Evolutionary conservation across 1,140 invertebrate species (phyloP), one percentile per base, ranked within the genome.

Genomic region (Antheraea mylitta): DNA sequence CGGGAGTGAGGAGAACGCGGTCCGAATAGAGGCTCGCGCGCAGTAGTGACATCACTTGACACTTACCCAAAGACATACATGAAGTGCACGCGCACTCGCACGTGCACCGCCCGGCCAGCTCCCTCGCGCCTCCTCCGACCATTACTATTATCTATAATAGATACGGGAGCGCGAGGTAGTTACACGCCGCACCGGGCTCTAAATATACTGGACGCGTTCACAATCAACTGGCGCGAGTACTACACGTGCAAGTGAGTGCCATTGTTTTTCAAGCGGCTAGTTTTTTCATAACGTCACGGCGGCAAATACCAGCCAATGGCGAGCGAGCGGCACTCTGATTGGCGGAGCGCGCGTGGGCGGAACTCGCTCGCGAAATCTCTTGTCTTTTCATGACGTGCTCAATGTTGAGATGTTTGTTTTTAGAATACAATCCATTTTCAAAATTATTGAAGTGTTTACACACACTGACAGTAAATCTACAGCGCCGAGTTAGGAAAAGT

Each of bases 221-320:
- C 75, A 72, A 70, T 72, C 45, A 64, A 61, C 65, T 60, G n/a
- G 60, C 74, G 77, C 75, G 68, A 83, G 79, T 82, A 74, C 77
- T 79, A 73, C 70, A 68, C 74, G 73, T 72, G 77, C 80, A 76
- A 82, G 76, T 72, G 81, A 83, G 78, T 87, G 85, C 85, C 86
- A 89, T 88, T 89, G 87, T 89, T 88, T 87, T 88, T 86, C 82
- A 68, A 70, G 70, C 67, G 75, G 69, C 72, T 69, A 75, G 79
- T 87, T 89, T 87, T 89, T 89, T 85, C 78, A 38, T 67, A 48
- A 65, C 70, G 71, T 75, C 75, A 76, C 77, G 74, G 69, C 75
- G 79, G 74, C 76, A 65, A 70, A 66, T 59, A 18, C 11, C 76
- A 72, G 64, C 86, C 87, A 89, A 89, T 89, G 66, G 76, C 73